phyloP scores from a whole-genome alignment of 1,140 invertebrate genomes.

The Monomorium pharaonis region DNA sequence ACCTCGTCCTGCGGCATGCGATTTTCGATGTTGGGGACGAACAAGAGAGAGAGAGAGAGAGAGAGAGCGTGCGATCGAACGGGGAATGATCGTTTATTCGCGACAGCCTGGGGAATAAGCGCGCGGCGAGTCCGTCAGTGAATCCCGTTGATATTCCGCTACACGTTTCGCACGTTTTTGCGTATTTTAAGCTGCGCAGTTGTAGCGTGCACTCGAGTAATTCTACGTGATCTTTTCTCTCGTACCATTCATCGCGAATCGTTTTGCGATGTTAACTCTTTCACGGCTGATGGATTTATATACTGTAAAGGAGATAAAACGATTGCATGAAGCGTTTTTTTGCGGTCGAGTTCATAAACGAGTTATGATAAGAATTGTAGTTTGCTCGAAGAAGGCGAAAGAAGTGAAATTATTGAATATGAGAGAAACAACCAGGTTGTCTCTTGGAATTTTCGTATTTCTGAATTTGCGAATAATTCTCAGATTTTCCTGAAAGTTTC shows the following conservation, averaged over 20 bases:
- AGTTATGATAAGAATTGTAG: not conserved
- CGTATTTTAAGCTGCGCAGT: not conserved
- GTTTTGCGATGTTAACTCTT: conserved; percentile 9
- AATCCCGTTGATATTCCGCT: conserved; percentile 15
- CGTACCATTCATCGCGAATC: not conserved
- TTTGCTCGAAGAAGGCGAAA: not conserved
- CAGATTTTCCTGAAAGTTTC: not conserved
- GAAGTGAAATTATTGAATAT: not conserved
- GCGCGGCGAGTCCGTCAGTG: not conserved
- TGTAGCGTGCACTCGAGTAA: not conserved
- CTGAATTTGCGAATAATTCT: not conserved
- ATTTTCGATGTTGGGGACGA: conserved; percentile 1
- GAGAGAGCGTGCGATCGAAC: not conserved
- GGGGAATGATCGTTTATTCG: conserved; percentile 19
- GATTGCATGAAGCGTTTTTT: not conserved
- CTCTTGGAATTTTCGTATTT: not conserved
- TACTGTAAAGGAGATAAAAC: not conserved
- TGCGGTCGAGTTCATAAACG: not conserved
- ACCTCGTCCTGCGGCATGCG: not conserved
- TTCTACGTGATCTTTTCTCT: conserved; percentile 16
- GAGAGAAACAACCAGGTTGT: not conserved
- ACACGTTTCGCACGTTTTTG: conserved; percentile 2
- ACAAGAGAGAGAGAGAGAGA: too few relatives aligned
- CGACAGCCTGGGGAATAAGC: not conserved
- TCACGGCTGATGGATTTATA: conserved; percentile 5